These are phyloP conservation scores for Nomada ferruginata DNA, from an alignment of 2,888 invertebrate species.

Conservation along the genomic window DNA sequence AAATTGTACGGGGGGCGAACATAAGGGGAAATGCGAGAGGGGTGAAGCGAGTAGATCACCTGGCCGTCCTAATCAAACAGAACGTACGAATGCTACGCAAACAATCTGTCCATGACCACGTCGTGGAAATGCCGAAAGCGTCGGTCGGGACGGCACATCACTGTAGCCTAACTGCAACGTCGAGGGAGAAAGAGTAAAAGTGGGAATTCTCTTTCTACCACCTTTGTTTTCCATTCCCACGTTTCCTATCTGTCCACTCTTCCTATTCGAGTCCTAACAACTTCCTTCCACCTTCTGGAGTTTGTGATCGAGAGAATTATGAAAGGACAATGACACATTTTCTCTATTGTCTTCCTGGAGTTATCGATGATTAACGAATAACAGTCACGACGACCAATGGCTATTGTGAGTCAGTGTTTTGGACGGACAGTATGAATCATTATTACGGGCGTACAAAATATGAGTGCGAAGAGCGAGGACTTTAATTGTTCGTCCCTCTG, in stretches of 20 bases:
- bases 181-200: conserved; percentile 36
- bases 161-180: conserved; percentile 51
- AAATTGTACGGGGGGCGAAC: conserved; percentile 54
- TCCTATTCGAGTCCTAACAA: not conserved
- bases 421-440: conserved; percentile 18
- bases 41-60: conserved; percentile 74
- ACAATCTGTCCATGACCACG: conserved; percentile 71
- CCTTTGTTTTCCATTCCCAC: conserved; percentile 72
- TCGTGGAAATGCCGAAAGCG: conserved; percentile 70
- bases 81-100: conserved; percentile 77
- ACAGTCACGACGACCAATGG: not conserved
- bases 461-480: not conserved
- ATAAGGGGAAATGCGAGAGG: conserved; percentile 30
- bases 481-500: not conserved
- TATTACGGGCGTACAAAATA: not conserved
- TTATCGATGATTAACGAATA: not conserved
- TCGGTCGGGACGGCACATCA: conserved; percentile 48
- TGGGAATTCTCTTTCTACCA: conserved; percentile 21
- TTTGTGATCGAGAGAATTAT: not conserved
- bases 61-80: conserved; percentile 83
- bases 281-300: not conserved
- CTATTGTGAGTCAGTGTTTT: conserved; percentile 11
- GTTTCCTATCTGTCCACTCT: conserved; percentile 37
- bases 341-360: not conserved
- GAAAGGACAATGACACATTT: not conserved